Percentiles rank a stretch among this genome's conserved stretches.
phyloP scores from a whole-genome alignment of 2,797 vertebrate species.

The Enteromius argenteus region DNA sequence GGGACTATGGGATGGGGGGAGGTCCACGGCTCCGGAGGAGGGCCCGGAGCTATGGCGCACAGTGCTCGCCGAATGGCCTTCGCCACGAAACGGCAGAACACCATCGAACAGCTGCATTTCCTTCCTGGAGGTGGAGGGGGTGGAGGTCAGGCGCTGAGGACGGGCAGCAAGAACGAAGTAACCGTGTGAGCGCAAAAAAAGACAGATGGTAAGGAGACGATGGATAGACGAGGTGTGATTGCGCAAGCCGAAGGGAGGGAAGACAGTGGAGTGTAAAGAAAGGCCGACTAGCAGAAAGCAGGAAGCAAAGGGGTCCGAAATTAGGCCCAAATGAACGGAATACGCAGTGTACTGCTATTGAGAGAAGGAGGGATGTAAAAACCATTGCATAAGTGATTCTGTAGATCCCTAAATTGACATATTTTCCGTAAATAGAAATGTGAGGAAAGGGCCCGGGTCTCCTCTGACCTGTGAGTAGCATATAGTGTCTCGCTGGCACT shows the following conservation, averaged over 20 bases:
- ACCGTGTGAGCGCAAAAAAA: constrained; percentile 79
- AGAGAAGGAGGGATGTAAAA: constrained; percentile 38
- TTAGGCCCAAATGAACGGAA: constrained; percentile 27
- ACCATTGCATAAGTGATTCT: constrained; percentile 38
- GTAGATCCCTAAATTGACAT: constrained; percentile 50
- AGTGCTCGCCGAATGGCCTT: constrained; percentile 84
- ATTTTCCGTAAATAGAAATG: constrained; percentile 54
- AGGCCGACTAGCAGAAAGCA: neutral
- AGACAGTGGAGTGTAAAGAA: constrained; percentile 4
- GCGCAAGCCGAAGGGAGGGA: constrained; percentile 42
- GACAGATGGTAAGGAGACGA: constrained; percentile 35
- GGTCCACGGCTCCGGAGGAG: constrained; percentile 59
- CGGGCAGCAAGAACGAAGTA: constrained; percentile 92
- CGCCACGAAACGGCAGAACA: constrained; percentile 87
- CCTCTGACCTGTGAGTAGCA: constrained; percentile 61
- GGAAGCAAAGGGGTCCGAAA: constrained; percentile 20
- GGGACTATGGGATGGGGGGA: constrained; percentile 63
- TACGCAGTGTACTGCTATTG: constrained; percentile 22
- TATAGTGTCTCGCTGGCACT: constrained; percentile 58
- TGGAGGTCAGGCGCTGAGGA: constrained; percentile 81
- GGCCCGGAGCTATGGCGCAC: constrained; percentile 63
- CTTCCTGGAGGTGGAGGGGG: constrained; percentile 82
- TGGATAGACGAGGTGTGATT: constrained; percentile 46
- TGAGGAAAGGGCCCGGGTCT: constrained; percentile 60
- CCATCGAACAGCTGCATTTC: constrained; percentile 91